A percentile compares a stretch with the other conserved stretches of the same genome.
These are phyloP conservation scores for Oxystoma pomonae DNA, from an alignment of 2,888 invertebrate genomes.

Conservation along the genomic window DNA sequence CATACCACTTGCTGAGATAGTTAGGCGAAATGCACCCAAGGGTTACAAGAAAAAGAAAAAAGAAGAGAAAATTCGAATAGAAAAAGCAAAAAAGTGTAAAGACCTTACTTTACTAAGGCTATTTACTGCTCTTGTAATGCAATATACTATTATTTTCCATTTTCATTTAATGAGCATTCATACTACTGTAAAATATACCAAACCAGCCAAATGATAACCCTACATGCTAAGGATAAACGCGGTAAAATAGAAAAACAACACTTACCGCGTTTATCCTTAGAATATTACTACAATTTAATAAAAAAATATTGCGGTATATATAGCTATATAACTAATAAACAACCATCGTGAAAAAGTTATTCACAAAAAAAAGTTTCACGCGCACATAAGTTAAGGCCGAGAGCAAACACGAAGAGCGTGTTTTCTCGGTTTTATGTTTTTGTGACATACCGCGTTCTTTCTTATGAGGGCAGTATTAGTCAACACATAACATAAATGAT, in stretches of 20 bases:
- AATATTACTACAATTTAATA: background rate
- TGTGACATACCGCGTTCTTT: background rate
- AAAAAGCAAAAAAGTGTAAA: background rate
- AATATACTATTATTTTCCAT: too few relatives aligned
- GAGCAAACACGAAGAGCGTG: background rate
- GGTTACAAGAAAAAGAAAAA: background rate
- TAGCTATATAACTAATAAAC: background rate
- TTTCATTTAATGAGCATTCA: too few relatives aligned
- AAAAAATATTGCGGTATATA: background rate
- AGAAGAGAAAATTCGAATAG: background rate
- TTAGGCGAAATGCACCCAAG: background rate
- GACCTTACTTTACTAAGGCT: too few relatives aligned
- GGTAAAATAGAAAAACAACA: background rate
- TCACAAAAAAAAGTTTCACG: background rate
- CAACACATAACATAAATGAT: too few relatives aligned
- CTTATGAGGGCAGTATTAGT: background rate
- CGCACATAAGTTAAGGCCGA: background rate
- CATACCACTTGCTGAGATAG: slow-evolving; percentile 1
- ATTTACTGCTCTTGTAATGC: too few relatives aligned
- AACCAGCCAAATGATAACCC: background rate
- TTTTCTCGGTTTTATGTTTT: background rate
- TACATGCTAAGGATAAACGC: background rate
- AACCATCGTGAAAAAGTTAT: background rate
- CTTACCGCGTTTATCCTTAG: background rate
- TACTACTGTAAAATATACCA: too few relatives aligned